Evolutionary conservation across 2,113 vertebrate species (phyloP).

Genomic region (Sceloporus tristichus): DNA sequence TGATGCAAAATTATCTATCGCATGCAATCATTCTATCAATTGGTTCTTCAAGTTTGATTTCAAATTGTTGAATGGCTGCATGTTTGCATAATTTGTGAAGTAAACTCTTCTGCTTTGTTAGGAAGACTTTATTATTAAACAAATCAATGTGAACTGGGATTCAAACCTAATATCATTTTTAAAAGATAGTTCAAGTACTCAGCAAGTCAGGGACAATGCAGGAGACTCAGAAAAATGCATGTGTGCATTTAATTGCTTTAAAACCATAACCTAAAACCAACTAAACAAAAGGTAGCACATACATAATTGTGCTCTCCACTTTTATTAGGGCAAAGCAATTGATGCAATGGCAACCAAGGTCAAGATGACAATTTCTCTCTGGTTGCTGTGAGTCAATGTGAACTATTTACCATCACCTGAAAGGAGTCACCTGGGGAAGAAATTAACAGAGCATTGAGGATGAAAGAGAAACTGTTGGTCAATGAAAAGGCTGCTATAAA

Average conservation of each 20-base stretch:
- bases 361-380: constrained; percentile 32
- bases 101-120: neutral
- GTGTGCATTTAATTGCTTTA: neutral
- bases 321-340: constrained; percentile 30
- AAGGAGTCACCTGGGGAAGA: constrained; percentile 41
- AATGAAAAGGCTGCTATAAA: constrained; percentile 33
- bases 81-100: neutral
- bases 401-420: constrained; percentile 41
- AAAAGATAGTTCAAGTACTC: neutral
- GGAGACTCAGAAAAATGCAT: neutral
- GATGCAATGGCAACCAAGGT: constrained; percentile 16
- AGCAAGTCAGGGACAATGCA: neutral
- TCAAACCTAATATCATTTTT: neutral
- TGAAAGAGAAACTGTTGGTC: neutral
- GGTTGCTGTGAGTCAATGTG: constrained; percentile 31
- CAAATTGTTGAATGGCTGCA: neutral
- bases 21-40: neutral
- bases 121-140: neutral
- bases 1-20: neutral
- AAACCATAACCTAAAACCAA: neutral
- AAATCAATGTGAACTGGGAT: neutral
- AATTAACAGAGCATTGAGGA: neutral
- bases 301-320: constrained; percentile 21
- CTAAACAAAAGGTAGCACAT: neutral
- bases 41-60: neutral